Conservation (phyloP, 2,797 vertebrate species). For the Sebastes variabilis region DNA sequence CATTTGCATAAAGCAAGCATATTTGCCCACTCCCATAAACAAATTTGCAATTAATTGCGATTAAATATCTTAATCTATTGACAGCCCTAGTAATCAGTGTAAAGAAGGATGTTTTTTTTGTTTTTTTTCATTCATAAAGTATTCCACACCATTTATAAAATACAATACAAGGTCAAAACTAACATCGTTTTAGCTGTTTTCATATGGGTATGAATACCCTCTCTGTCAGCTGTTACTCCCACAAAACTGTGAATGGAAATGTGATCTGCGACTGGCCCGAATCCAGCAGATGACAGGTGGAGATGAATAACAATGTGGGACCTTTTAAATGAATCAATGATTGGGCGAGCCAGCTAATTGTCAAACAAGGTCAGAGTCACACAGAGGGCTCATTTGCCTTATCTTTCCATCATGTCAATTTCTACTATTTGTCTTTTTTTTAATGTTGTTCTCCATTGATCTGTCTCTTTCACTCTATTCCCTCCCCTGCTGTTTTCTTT, state of each 20-base stretch:
- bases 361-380: slow-evolving; percentile 51
- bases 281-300: slow-evolving; percentile 41
- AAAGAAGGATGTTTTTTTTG: neutral
- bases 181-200: neutral
- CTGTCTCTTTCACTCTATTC: neutral
- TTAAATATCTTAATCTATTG: no score
- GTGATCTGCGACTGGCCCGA: slow-evolving; percentile 39
- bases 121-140: neutral
- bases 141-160: neutral
- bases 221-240: neutral
- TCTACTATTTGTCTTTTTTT: neutral
- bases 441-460: neutral
- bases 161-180: neutral
- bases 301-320: slow-evolving; percentile 40
- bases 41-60: no score
- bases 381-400: slow-evolving; percentile 25
- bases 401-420: slow-evolving; percentile 14
- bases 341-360: slow-evolving; percentile 49
- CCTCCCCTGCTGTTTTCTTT: slow-evolving; percentile 18
- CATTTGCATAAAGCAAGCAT: no score
- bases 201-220: neutral
- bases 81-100: neutral
- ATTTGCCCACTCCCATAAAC: no score
- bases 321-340: slow-evolving; percentile 49
- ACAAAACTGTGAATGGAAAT: slow-evolving; percentile 22